Percentiles rank a stretch among this genome's conserved stretches.
Conservation (phyloP, 2,797 vertebrate genomes). For the Myotis daubentonii region DNA sequence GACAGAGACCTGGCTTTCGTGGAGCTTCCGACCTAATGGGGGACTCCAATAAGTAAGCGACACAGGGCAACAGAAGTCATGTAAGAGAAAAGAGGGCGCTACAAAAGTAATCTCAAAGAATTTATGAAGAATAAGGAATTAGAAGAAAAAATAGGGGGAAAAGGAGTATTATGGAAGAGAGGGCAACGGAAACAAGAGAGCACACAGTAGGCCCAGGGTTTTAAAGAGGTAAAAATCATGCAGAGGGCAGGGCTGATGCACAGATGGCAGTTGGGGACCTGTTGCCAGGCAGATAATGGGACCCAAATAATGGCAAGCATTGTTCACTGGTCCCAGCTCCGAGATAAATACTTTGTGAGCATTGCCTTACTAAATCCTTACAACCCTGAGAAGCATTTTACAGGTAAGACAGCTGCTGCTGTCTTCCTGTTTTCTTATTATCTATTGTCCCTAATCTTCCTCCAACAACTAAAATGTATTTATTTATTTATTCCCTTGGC, state of each 20-base stretch:
- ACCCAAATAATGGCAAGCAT: background rate
- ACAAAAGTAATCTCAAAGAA: background rate
- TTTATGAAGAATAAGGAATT: background rate
- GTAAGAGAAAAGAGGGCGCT: background rate
- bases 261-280: background rate
- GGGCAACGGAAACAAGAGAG: background rate
- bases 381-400: background rate
- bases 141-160: background rate
- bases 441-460: background rate
- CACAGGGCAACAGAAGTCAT: background rate
- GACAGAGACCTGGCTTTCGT: background rate
- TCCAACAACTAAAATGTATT: background rate
- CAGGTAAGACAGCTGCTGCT: background rate
- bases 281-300: background rate
- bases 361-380: background rate
- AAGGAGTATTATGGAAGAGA: background rate
- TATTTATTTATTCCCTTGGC: background rate
- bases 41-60: background rate
- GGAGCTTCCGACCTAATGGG: accelerated
- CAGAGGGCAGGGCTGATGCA: background rate
- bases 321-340: background rate
- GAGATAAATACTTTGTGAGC: background rate
- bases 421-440: background rate
- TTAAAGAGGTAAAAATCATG: background rate
- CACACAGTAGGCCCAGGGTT: background rate